Conservation (phyloP, 2,888 invertebrate species). For the Volucella inanis region DNA sequence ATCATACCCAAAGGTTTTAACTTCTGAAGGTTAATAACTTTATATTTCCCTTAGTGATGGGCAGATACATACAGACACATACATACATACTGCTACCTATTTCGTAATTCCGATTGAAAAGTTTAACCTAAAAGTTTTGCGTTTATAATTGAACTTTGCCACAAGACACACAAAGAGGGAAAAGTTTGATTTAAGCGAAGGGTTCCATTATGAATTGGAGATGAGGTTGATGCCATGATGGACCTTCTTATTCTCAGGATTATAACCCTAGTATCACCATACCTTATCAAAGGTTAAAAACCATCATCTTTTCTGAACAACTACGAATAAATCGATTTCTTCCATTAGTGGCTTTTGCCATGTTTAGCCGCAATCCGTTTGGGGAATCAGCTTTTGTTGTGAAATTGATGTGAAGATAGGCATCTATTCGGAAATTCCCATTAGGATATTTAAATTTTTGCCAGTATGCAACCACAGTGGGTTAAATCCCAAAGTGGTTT, state of each 20-base stretch:
- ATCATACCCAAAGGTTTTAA: not conserved
- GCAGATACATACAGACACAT: not conserved
- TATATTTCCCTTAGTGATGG: not conserved
- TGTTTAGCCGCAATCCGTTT: not conserved
- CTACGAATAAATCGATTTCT: slow-evolving; percentile 7
- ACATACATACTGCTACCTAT: no score
- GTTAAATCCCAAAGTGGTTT: no score
- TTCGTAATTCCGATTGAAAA: slow-evolving; percentile 25
- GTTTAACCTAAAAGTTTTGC: slow-evolving; percentile 38
- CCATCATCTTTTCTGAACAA: slow-evolving; percentile 20
- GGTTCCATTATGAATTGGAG: not conserved
- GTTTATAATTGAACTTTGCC: slow-evolving; percentile 22
- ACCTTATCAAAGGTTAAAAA: slow-evolving; percentile 19
- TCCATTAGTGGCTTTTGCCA: slow-evolving; percentile 21
- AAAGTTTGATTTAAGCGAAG: not conserved
- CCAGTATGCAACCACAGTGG: no score
- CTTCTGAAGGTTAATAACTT: slow-evolving; percentile 10
- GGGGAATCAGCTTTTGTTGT: slow-evolving; percentile 1
- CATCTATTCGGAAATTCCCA: not conserved
- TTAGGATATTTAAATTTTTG: no score
- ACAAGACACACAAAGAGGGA: not conserved
- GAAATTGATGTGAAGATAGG: not conserved
- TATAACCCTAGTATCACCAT: slow-evolving; percentile 4
- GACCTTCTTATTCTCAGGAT: slow-evolving; percentile 16
- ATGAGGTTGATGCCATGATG: not conserved